Conservation (phyloP, 2,113 vertebrate species). For the Rhadina sibilatrix region DNA sequence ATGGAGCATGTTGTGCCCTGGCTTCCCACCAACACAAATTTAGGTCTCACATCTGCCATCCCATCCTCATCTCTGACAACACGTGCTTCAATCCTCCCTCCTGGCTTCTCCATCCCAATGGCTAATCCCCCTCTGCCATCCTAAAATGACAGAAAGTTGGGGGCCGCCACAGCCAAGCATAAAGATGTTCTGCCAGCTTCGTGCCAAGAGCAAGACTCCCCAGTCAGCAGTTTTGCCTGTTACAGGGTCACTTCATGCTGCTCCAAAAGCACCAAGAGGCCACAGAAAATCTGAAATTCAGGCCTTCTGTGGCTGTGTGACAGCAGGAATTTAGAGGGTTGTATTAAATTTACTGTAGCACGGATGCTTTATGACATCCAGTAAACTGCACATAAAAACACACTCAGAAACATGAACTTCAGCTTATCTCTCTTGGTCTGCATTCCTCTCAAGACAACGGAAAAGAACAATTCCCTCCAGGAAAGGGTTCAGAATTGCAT, state of each 20-base stretch:
- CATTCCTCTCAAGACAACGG: not conserved
- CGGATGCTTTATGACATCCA: not conserved
- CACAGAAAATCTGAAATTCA: not conserved
- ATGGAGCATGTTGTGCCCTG: not conserved
- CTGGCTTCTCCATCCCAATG: not conserved
- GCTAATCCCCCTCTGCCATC: not conserved
- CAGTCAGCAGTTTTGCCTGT: not conserved
- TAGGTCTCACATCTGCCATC: conserved; percentile 11
- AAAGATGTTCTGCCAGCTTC: not conserved
- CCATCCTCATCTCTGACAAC: not conserved
- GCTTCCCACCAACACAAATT: not conserved
- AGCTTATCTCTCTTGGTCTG: not conserved
- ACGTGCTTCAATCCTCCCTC: not conserved
- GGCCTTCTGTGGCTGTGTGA: not conserved
- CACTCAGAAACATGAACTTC: not conserved
- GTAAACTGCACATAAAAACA: not conserved
- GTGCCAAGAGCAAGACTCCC: not conserved
- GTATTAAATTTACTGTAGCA: not conserved
- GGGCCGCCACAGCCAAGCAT: not conserved
- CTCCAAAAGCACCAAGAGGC: not conserved
- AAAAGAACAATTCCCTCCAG: not conserved
- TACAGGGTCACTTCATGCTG: not conserved
- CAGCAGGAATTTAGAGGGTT: not conserved
- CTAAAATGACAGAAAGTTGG: not conserved
- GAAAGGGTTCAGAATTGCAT: not conserved